Percentiles rank a stretch among this genome's conserved stretches.
These are phyloP conservation scores for Strix occidentalis DNA, from an alignment of 2,797 vertebrate genomes.

Conservation along the genomic window DNA sequence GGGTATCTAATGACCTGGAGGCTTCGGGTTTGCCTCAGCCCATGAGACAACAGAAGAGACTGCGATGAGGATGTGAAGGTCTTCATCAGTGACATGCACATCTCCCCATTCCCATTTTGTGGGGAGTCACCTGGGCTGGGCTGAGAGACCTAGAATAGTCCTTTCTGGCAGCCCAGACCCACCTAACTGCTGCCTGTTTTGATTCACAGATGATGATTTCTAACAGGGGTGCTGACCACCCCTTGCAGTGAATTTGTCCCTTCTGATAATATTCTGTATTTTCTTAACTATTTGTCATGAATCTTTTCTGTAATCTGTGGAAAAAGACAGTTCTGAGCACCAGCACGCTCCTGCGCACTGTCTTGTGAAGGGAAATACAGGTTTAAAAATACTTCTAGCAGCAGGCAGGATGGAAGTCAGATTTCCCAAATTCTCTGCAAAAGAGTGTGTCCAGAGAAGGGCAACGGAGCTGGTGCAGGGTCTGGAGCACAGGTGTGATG, in stretches of 20 bases:
- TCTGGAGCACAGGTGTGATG: too few species aligned
- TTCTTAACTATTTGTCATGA: not conserved
- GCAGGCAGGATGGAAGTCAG: too few species aligned
- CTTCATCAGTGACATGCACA: not conserved
- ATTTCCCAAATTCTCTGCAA: too few species aligned
- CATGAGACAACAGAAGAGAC: not conserved
- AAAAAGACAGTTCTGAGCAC: too few species aligned
- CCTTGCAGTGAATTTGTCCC: not conserved
- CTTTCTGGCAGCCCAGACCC: not conserved
- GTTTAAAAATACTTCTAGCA: too few species aligned
- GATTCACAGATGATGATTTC: not conserved
- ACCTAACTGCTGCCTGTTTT: not conserved
- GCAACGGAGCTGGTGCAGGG: too few species aligned
- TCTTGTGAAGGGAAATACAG: too few species aligned
- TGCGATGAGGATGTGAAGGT: not conserved
- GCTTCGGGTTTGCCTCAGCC: not conserved
- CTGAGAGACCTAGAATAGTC: not conserved
- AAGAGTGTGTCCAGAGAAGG: too few species aligned
- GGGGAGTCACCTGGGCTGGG: not conserved
- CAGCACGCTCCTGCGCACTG: too few species aligned
- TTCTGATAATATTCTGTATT: not conserved
- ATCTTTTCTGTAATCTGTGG: too few species aligned
- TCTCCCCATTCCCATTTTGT: not conserved
- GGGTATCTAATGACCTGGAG: not conserved
- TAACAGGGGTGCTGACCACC: not conserved